Evolutionary conservation across 2,797 vertebrate species (phyloP).

Genomic region (Acipenser oxyrinchus): DNA sequence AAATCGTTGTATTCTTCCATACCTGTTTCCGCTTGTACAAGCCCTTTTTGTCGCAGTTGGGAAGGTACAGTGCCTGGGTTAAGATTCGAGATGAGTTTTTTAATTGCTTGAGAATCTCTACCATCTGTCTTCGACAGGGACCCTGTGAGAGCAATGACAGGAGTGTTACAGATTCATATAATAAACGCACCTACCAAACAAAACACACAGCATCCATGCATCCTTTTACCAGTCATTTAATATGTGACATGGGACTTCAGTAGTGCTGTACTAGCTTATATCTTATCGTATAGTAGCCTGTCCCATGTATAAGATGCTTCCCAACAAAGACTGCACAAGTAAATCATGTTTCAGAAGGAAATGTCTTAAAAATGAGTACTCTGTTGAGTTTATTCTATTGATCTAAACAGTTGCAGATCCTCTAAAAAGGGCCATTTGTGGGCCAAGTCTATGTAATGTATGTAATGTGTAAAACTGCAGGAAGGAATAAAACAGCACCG

Average conservation of each 20-base stretch:
- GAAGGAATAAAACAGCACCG: too few relatives aligned
- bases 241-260: neutral
- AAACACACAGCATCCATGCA: neutral
- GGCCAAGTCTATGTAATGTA: too few relatives aligned
- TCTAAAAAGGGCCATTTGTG: too few relatives aligned
- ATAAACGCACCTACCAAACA: neutral
- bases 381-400: too few relatives aligned
- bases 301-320: too few relatives aligned
- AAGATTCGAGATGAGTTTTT: constrained; percentile 86
- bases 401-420: too few relatives aligned
- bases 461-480: too few relatives aligned
- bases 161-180: neutral
- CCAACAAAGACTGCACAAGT: too few relatives aligned
- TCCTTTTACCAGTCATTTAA: neutral
- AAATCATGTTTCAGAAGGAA: too few relatives aligned
- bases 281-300: too few relatives aligned
- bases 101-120: constrained; percentile 86
- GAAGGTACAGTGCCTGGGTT: constrained; percentile 81
- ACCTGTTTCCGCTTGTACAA: constrained; percentile 99
- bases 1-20: neutral
- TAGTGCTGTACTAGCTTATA: too few relatives aligned
- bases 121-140: constrained; percentile 91
- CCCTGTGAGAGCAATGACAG: constrained; percentile 54
- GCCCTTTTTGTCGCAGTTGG: constrained; percentile 94
- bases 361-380: too few relatives aligned